Evolutionary conservation across 2,113 vertebrate genomes (phyloP).

Genomic region (Corapipo altera): DNA sequence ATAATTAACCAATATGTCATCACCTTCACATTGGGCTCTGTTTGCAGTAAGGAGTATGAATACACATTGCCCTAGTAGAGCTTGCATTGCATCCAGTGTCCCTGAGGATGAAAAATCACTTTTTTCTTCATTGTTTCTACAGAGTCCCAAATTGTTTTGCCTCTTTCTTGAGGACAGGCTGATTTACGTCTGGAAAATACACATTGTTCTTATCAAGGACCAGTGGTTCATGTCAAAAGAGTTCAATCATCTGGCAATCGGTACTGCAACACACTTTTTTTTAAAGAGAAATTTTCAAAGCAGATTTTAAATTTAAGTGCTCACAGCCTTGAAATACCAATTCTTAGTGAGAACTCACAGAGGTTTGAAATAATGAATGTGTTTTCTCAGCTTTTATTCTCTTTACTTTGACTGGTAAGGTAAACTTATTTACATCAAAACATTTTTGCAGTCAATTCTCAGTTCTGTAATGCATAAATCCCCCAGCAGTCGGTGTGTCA

Average conservation of each 20-base stretch:
- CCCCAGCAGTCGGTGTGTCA: background rate
- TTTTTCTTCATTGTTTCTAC: background rate
- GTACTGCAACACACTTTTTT: background rate
- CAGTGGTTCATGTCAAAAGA: background rate
- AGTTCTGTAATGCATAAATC: background rate
- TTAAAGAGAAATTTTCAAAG: background rate
- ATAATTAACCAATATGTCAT: background rate
- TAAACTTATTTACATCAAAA: background rate
- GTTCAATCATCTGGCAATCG: rapidly evolving
- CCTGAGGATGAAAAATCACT: background rate
- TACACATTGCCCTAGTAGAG: background rate
- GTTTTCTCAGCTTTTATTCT: background rate
- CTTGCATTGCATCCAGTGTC: background rate
- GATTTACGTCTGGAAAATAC: background rate
- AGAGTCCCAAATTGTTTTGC: background rate
- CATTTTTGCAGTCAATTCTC: background rate
- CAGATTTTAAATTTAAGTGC: background rate
- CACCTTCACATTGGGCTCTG: background rate
- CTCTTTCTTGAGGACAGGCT: background rate
- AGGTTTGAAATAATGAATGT: background rate
- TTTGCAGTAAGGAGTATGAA: background rate
- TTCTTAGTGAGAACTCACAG: background rate
- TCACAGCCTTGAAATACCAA: background rate
- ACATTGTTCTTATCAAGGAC: background rate
- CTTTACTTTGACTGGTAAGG: background rate